phyloP scores from a whole-genome alignment of 2,797 vertebrate genomes.

The Acanthopagrus latus region DNA sequence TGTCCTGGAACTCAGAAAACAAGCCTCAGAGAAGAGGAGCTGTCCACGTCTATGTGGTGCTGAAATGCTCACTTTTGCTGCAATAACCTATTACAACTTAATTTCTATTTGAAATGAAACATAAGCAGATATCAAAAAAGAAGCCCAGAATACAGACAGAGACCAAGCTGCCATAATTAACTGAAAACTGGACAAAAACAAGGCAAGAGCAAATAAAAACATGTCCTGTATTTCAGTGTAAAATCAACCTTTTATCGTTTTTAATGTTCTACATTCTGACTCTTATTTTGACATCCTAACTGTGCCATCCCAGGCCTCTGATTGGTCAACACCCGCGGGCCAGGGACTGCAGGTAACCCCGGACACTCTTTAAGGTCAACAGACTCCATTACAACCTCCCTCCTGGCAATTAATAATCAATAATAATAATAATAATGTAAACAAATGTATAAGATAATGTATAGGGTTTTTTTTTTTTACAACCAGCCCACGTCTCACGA shows the following conservation, averaged over 20 bases:
- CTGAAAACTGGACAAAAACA: not conserved
- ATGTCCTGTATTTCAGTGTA: not conserved
- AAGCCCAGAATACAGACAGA: not conserved
- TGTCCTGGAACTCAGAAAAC: too few species aligned
- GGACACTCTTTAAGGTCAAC: constrained; percentile 27
- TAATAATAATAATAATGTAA: not conserved
- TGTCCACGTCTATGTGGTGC: constrained; percentile 50
- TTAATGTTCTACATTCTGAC: not conserved
- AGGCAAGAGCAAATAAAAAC: not conserved
- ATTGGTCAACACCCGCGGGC: constrained; percentile 3
- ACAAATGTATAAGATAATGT: not conserved
- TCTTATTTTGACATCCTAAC: not conserved
- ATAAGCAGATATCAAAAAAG: not conserved
- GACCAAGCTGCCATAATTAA: not conserved
- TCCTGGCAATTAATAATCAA: not conserved
- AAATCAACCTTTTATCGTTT: not conserved
- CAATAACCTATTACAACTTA: constrained; percentile 2
- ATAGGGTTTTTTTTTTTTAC: too few species aligned
- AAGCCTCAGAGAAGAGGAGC: constrained; percentile 17
- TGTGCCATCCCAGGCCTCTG: constrained; percentile 1
- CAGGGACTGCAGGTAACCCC: constrained; percentile 37
- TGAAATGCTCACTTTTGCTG: constrained; percentile 43
- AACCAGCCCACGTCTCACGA: too few species aligned
- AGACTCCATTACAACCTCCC: not conserved
- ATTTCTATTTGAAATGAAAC: not conserved